Evolutionary conservation across 2,797 vertebrate genomes (phyloP).

Genomic region (Amblyraja radiata): DNA sequence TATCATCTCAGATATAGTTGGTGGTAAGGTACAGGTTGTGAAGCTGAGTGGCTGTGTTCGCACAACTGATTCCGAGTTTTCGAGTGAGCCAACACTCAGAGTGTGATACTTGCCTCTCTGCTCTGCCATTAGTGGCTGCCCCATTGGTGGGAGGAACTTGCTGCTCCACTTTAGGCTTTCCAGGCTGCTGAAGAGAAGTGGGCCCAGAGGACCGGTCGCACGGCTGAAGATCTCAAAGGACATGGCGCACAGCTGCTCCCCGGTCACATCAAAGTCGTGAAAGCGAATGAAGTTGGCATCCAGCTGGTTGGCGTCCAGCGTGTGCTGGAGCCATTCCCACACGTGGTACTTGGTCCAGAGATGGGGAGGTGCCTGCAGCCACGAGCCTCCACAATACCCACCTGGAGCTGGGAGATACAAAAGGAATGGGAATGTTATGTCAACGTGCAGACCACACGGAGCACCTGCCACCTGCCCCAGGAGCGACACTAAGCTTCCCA

Average conservation of each 20-base stretch:
- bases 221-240: constrained; percentile 81
- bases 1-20: too few species aligned
- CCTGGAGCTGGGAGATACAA: background rate
- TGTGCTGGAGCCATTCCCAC: constrained; percentile 97
- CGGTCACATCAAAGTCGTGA: constrained; percentile 87
- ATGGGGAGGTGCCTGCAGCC: constrained; percentile 83
- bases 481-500: too few species aligned
- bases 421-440: too few species aligned
- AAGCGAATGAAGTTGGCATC: constrained; percentile 84
- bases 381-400: constrained; percentile 58
- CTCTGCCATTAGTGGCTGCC: background rate
- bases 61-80: background rate
- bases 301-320: constrained; percentile 89
- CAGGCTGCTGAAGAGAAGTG: constrained; percentile 81
- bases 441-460: background rate
- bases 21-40: too few species aligned
- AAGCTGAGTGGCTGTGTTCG: background rate
- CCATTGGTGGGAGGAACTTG: constrained; percentile 48
- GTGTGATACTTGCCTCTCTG: constrained; percentile 10
- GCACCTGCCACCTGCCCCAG: background rate
- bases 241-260: constrained; percentile 85
- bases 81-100: background rate
- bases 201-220: constrained; percentile 76
- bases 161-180: constrained; percentile 84
- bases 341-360: constrained; percentile 95